These are phyloP conservation scores for Caerostris extrusa DNA, from an alignment of 1,140 invertebrate species.

Conservation along the genomic window DNA sequence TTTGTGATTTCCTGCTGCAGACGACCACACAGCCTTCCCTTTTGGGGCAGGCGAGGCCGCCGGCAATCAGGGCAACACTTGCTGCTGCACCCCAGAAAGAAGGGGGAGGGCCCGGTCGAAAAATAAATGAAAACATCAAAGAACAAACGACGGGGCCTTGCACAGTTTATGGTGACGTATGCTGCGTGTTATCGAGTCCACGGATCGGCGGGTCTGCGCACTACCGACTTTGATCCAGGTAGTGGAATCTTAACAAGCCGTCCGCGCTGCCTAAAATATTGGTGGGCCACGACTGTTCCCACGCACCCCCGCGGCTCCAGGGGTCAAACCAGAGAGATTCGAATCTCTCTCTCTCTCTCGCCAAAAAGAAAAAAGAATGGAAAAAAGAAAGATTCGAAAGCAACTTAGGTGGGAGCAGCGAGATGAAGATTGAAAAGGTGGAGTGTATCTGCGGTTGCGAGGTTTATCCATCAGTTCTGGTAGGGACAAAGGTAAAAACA, in stretches of 20 bases:
- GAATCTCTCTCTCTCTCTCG: constrained; percentile 21
- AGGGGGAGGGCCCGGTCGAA: not conserved
- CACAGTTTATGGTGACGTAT: constrained; percentile 68
- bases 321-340: constrained; percentile 24
- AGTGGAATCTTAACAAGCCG: constrained; percentile 50
- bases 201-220: constrained; percentile 15
- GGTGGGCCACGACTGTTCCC: constrained; percentile 61
- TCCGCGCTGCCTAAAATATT: constrained; percentile 59
- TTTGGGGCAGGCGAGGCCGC: not conserved
- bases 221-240: constrained; percentile 59
- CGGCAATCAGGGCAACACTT: constrained; percentile 31
- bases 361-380: not conserved
- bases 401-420: not conserved
- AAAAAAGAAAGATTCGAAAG: no score
- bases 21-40: not conserved
- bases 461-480: not conserved
- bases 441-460: not conserved
- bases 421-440: constrained; percentile 20
- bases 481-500: not conserved
- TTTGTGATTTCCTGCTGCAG: not conserved
- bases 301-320: constrained; percentile 65
- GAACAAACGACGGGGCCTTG: not conserved
- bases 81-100: not conserved
- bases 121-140: constrained; percentile 55
- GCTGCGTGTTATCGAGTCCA: not conserved